Conservation (phyloP, 2,888 invertebrate species). For the Uloborus plumipes region DNA sequence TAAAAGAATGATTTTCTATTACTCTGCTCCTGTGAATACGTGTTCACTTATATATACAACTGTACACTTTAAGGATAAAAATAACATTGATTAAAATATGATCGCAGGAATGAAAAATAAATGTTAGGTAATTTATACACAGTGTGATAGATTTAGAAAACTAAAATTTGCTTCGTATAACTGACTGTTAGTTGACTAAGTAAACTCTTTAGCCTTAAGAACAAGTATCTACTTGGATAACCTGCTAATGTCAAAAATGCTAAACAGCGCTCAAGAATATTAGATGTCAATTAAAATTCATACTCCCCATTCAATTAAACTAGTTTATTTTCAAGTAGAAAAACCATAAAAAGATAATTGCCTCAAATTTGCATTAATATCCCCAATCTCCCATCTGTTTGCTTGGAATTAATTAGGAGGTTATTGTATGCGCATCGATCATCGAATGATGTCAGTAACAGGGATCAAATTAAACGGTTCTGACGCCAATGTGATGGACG, state of each 20-base stretch:
- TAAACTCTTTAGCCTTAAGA: background rate
- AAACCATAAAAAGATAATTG: conserved; percentile 48
- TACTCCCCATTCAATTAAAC: conserved; percentile 19
- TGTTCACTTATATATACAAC: too few species aligned
- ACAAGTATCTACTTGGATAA: too few species aligned
- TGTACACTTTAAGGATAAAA: too few species aligned
- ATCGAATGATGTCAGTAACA: conserved; percentile 39
- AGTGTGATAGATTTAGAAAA: too few species aligned
- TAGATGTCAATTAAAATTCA: conserved; percentile 1
- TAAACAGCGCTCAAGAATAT: background rate
- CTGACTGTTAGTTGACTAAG: background rate
- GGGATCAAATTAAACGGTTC: conserved; percentile 48
- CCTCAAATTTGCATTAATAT: conserved; percentile 35
- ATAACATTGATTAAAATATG: too few species aligned
- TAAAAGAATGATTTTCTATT: too few species aligned
- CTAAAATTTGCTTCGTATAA: too few species aligned
- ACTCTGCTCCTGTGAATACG: too few species aligned
- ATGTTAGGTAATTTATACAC: too few species aligned
- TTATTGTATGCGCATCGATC: conserved; percentile 31
- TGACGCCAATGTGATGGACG: background rate
- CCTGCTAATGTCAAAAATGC: background rate
- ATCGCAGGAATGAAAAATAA: too few species aligned
- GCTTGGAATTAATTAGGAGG: conserved; percentile 41
- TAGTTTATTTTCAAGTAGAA: background rate
- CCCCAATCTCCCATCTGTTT: conserved; percentile 30